Base-by-base conservation (phyloP, 2,888 invertebrate species). In the Dicyrtoma fusca region DNA sequence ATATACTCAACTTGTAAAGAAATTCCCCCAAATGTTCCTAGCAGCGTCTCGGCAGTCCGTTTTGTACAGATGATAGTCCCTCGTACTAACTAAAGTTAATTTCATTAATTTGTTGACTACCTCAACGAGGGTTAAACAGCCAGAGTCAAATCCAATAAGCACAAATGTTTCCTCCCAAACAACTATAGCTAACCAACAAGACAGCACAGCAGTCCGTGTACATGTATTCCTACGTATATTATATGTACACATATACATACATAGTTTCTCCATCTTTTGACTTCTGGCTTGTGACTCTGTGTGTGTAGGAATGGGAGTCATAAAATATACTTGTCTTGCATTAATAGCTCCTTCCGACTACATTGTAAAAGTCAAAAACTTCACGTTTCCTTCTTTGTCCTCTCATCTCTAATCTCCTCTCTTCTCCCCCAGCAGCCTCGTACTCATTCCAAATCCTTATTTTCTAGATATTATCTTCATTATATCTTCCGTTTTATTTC, bases 71-170 rank as follows among this genome's bases (percentile, higher is more conserved):
- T 11, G 49, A 49, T 4, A 49, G 49, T 17, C 57, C 19, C n/a
- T 19, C 49, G 17, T n/a, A 61, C 66, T 44, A 59, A 47, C 63
- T 17, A 45, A 53, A 53, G 64, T 64, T 73, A 64, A 73, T 73
- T 73, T 69, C 64, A 64, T 73, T 69, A 73, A 69, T 69, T 69
- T 73, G 64, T 69, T 69, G 69, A 69, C 73, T 64, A 64, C 57
- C 49, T 49, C 42, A 51, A 65, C 61, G 62, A 65, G 64, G 71
- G 71, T 64, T 71, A 64, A 71, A 64, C 51, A 69, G 57, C 59
- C 59, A 62, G 11, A 59, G 53, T 53, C 53, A 53, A 10, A 53
- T n/a, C 17, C 34, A 34, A 17, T 53, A 19, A 21, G 23, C 55
- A 23, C 63, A 47, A 63, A 44, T 63, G 45, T 63, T 63, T 63